Conservation (phyloP, 2,888 invertebrate species). For the Adineta ricciae region DNA sequence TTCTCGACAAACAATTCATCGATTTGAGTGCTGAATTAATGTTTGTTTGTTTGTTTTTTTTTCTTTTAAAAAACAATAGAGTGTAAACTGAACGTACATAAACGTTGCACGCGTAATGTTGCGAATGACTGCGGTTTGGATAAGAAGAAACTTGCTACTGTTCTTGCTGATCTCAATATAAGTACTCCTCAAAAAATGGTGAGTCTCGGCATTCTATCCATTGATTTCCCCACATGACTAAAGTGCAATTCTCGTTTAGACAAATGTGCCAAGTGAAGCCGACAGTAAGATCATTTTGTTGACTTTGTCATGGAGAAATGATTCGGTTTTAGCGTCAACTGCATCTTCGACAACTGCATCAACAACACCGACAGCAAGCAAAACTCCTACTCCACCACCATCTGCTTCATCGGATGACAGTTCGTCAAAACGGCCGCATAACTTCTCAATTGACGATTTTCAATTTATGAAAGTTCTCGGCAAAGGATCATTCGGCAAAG, state of each 20-base stretch:
- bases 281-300: neutral
- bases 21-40: too few relatives aligned
- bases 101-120: constrained; percentile 95
- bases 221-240: too few relatives aligned
- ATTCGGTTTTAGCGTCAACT: neutral
- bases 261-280: neutral
- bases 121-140: constrained; percentile 98
- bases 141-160: constrained; percentile 86
- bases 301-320: too few relatives aligned
- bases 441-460: constrained; percentile 62
- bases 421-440: neutral
- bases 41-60: too few relatives aligned
- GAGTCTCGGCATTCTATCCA: too few relatives aligned
- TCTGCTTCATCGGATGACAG: neutral
- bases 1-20: too few relatives aligned
- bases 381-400: neutral
- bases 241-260: neutral
- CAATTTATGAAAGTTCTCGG: constrained; percentile 94
- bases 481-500: constrained; percentile 91
- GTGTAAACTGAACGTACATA: constrained; percentile 94
- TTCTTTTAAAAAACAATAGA: constrained; percentile 54
- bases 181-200: constrained; percentile 18
- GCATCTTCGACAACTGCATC: neutral
- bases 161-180: constrained; percentile 53
- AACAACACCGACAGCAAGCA: neutral